Percentiles rank a stretch among this genome's conserved stretches.
These are phyloP conservation scores for Tenthredo notha DNA, from an alignment of 2,888 invertebrate species.

Conservation along the genomic window DNA sequence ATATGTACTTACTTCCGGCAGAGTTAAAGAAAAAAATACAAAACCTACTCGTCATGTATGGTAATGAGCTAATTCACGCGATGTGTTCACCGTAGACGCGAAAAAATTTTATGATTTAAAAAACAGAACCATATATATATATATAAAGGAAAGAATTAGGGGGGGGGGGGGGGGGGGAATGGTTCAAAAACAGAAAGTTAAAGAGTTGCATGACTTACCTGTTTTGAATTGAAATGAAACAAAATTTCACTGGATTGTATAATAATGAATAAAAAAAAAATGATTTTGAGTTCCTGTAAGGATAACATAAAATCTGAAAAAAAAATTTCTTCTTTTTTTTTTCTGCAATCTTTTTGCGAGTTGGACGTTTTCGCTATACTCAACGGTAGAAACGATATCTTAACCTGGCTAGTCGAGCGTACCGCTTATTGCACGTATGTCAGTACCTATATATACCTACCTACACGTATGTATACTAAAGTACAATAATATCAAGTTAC, in stretches of 20 bases:
- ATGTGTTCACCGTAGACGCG: not conserved
- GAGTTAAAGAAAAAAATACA: not conserved
- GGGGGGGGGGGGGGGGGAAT: too few relatives aligned
- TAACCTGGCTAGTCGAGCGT: not conserved
- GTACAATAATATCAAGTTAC: slow-evolving; percentile 10
- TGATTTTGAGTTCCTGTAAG: not conserved
- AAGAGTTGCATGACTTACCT: not conserved
- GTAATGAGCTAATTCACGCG: not conserved
- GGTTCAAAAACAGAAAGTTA: not conserved
- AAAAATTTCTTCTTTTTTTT: too few relatives aligned
- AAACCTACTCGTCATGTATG: not conserved
- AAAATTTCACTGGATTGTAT: not conserved
- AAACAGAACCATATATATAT: too few relatives aligned
- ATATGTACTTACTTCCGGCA: slow-evolving; percentile 30
- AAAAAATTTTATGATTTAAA: not conserved
- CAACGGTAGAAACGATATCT: slow-evolving; percentile 10
- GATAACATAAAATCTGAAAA: too few relatives aligned
- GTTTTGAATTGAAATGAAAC: not conserved
- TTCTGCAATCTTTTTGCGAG: not conserved
- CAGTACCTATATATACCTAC: not conserved
- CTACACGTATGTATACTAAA: not conserved
- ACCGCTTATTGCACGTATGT: slow-evolving; percentile 18
- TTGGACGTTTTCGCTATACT: not conserved
- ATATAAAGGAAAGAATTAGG: too few relatives aligned
- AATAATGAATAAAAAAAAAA: not conserved